phyloP scores from a whole-genome alignment of 2,797 vertebrate species.

The Sus cebifrons region DNA sequence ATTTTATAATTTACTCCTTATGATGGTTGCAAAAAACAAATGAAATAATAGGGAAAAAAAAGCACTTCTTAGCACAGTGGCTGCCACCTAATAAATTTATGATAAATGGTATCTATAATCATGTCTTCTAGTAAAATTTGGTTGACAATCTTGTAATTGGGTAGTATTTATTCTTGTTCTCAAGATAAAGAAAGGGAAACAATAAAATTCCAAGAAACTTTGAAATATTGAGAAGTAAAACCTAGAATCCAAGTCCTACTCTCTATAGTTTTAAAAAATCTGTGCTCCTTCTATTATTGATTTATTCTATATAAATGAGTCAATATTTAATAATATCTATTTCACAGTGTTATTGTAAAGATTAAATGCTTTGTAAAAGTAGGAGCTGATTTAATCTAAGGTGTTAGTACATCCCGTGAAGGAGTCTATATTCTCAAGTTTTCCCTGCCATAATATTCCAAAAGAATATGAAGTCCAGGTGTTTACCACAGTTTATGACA shows the following conservation, averaged over 20 bases:
- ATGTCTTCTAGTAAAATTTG: conserved; percentile 13
- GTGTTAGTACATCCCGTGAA: background rate
- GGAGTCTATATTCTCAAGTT: background rate
- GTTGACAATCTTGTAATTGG: background rate
- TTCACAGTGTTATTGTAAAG: background rate
- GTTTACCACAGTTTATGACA: background rate
- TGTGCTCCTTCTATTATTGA: background rate
- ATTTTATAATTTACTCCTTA: background rate
- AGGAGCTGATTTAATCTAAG: background rate
- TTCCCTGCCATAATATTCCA: background rate
- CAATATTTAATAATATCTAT: background rate
- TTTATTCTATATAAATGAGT: background rate
- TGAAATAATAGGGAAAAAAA: background rate
- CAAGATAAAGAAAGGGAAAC: background rate
- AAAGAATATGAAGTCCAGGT: background rate
- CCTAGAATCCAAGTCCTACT: background rate
- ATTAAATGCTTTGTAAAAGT: background rate
- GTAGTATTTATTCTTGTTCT: background rate
- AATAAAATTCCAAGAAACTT: background rate
- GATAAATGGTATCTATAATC: background rate
- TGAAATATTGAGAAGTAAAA: conserved; percentile 27
- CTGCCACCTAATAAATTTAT: background rate
- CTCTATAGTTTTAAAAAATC: background rate
- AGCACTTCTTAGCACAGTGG: background rate
- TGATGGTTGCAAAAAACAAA: background rate